Percentiles rank a stretch among this genome's conserved stretches.
Conservation (phyloP, 2,888 invertebrate genomes). For the Altica lythri region DNA sequence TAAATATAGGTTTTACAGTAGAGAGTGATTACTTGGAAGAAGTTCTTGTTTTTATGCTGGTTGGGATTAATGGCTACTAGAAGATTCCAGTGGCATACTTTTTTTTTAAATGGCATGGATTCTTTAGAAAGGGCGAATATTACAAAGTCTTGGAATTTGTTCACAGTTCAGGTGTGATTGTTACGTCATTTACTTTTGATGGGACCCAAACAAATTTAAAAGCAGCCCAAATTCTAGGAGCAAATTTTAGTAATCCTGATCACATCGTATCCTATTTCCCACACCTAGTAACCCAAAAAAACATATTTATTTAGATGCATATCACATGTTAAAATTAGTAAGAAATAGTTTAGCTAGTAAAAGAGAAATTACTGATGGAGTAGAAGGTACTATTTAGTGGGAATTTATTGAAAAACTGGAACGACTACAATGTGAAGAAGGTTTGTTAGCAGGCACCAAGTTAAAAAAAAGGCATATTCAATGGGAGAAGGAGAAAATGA, state of each 20-base stretch:
- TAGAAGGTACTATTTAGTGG: slow-evolving; percentile 35
- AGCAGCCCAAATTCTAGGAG: slow-evolving; percentile 33
- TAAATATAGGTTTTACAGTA: slow-evolving; percentile 38
- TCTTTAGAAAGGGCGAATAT: slow-evolving; percentile 34
- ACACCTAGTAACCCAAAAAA: slow-evolving; percentile 28
- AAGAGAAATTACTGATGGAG: slow-evolving; percentile 21
- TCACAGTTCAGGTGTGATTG: slow-evolving; percentile 28
- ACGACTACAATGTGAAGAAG: slow-evolving; percentile 30
- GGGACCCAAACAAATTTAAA: slow-evolving; percentile 37
- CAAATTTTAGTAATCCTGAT: slow-evolving; percentile 22
- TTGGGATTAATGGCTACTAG: too few relatives aligned
- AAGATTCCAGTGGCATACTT: slow-evolving; percentile 43
- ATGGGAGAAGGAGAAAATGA: slow-evolving; percentile 36
- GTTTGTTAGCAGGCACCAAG: slow-evolving; percentile 37
- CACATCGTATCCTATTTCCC: slow-evolving; percentile 29
- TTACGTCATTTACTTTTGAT: slow-evolving; percentile 43
- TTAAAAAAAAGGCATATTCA: slow-evolving; percentile 32
- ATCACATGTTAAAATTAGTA: slow-evolving; percentile 42
- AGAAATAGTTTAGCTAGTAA: slow-evolving; percentile 38
- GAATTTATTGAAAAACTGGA: slow-evolving; percentile 32
- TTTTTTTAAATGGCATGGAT: slow-evolving; percentile 31
- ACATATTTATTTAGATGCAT: slow-evolving; percentile 37
- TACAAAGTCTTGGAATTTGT: slow-evolving; percentile 31
- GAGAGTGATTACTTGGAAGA: slow-evolving; percentile 36
- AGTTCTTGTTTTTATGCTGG: slow-evolving; percentile 41